phyloP scores from a whole-genome alignment of 1,140 invertebrate species.

The Lasioglossum baleicum region DNA sequence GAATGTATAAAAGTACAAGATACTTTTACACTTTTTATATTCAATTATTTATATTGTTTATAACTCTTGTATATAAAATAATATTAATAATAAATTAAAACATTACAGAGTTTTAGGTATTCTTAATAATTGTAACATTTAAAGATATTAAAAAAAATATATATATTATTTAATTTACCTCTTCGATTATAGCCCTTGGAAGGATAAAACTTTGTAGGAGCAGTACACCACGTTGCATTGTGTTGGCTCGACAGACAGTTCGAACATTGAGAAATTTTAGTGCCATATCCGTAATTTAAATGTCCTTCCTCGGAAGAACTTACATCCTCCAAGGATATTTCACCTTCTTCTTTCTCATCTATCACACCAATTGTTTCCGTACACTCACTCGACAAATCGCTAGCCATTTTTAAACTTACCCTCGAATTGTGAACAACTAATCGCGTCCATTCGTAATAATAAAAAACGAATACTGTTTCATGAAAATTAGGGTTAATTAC shows the following conservation, averaged over 20 bases:
- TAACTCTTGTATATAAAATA: no score
- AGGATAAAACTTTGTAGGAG: slow-evolving; percentile 35
- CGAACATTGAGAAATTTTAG: slow-evolving; percentile 50
- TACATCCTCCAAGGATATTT: slow-evolving; percentile 77
- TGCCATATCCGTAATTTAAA: slow-evolving; percentile 50
- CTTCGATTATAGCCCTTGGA: slow-evolving; percentile 52
- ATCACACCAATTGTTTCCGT: slow-evolving; percentile 70
- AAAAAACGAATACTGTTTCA: neutral
- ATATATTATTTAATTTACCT: slow-evolving; percentile 64
- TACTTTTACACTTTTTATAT: no score
- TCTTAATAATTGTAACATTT: neutral
- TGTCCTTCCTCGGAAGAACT: slow-evolving; percentile 77
- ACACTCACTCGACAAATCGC: slow-evolving; percentile 73
- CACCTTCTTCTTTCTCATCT: slow-evolving; percentile 77
- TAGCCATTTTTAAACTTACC: slow-evolving; percentile 72
- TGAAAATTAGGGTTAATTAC: slow-evolving; percentile 38
- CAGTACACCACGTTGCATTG: slow-evolving; percentile 61
- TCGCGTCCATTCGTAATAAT: slow-evolving; percentile 28
- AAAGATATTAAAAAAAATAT: neutral
- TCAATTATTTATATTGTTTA: no score
- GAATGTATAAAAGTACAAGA: no score
- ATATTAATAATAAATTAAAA: no score
- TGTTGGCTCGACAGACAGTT: slow-evolving; percentile 60
- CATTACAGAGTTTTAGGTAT: neutral
- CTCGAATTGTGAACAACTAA: slow-evolving; percentile 29